phyloP scores from a whole-genome alignment of 1,140 invertebrate species.

The Papilio polyxenes region DNA sequence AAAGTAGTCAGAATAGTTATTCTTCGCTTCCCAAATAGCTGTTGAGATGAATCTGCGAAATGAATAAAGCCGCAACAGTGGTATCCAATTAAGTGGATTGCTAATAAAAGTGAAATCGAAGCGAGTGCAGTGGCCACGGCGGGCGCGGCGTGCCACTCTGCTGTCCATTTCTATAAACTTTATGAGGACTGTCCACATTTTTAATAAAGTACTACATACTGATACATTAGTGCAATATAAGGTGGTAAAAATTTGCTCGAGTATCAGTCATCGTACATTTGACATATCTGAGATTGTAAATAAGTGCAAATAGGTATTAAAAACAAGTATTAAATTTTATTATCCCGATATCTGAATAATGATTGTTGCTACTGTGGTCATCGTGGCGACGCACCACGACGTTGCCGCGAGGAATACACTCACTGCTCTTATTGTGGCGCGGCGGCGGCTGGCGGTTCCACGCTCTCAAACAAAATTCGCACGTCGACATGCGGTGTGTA shows the following conservation, averaged over 20 bases:
- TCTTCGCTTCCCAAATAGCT: slow-evolving; percentile 52
- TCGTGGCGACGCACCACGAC: slow-evolving; percentile 18
- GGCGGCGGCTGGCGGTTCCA: slow-evolving; percentile 6
- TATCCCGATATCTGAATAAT: slow-evolving; percentile 6
- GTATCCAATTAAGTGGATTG: slow-evolving; percentile 79
- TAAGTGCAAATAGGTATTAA: neutral
- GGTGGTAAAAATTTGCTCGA: neutral
- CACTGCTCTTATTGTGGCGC: slow-evolving; percentile 35
- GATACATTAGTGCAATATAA: neutral
- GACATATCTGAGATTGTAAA: neutral
- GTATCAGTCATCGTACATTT: neutral
- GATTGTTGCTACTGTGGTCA: neutral
- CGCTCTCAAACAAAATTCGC: slow-evolving; percentile 33
- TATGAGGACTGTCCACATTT: slow-evolving; percentile 5
- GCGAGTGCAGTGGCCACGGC: slow-evolving; percentile 75
- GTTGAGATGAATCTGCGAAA: slow-evolving; percentile 72
- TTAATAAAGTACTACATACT: neutral
- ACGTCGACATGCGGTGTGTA: slow-evolving; percentile 22
- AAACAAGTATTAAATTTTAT: neutral
- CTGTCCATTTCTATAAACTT: slow-evolving; percentile 38
- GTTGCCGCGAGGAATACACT: slow-evolving; percentile 29
- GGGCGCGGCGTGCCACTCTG: slow-evolving; percentile 50
- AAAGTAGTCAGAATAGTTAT: slow-evolving; percentile 40
- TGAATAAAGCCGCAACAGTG: slow-evolving; percentile 77
- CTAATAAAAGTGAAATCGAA: slow-evolving; percentile 81